Conservation (phyloP, 2,888 invertebrate genomes). For the Temnothorax rugatulus region DNA sequence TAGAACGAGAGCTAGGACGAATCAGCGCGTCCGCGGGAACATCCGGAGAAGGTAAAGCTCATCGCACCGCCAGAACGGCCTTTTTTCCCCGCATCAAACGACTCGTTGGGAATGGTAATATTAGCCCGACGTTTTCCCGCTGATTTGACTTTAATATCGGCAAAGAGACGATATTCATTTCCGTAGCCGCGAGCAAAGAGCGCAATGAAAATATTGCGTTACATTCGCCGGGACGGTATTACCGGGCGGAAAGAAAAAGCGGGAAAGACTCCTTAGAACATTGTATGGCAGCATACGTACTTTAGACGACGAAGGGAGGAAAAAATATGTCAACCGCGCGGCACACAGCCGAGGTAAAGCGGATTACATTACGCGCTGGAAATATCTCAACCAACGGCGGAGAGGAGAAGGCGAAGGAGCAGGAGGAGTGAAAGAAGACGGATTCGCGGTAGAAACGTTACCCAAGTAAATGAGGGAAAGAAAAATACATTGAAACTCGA, state of each 20-base stretch:
- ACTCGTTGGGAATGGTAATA: constrained; percentile 69
- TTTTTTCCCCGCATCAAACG: constrained; percentile 47
- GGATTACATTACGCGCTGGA: constrained; percentile 59
- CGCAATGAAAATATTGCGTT: constrained; percentile 74
- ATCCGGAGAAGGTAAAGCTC: constrained; percentile 37
- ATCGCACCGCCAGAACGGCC: constrained; percentile 2
- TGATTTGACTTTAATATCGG: constrained; percentile 77
- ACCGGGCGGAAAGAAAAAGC: constrained; percentile 52
- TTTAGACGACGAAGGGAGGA: constrained; percentile 30
- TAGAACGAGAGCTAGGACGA: background rate
- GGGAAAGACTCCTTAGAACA: constrained; percentile 53
- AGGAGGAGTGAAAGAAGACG: constrained; percentile 29
- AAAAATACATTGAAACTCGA: constrained; percentile 48
- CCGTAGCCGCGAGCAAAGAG: constrained; percentile 62
- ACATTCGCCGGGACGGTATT: constrained; percentile 67
- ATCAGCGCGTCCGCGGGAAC: constrained; percentile 8
- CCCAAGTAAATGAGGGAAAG: constrained; percentile 44
- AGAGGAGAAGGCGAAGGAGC: background rate
- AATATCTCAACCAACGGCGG: constrained; percentile 34
- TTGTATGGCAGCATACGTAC: constrained; percentile 55
- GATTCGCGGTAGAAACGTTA: constrained; percentile 40
- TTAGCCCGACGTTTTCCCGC: constrained; percentile 74
- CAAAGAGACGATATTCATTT: constrained; percentile 66
- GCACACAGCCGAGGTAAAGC: constrained; percentile 42
- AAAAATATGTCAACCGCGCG: constrained; percentile 31